Conservation (phyloP, 2,888 invertebrate species). For the Hanleya hanleyi region DNA sequence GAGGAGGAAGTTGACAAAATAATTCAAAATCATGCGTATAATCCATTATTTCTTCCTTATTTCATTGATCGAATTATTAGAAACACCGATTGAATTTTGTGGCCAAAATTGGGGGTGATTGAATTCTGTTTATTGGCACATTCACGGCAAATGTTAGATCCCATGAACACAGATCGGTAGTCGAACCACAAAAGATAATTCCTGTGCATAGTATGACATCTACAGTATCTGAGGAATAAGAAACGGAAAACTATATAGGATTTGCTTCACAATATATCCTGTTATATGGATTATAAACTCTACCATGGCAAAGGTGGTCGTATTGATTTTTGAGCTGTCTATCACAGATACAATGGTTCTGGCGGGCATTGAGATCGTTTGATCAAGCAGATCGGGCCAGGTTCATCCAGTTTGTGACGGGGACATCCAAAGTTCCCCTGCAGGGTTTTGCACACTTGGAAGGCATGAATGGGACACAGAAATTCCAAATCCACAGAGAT, state of each 20-base stretch:
- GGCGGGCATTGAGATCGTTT: constrained; percentile 90
- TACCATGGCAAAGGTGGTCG: not conserved
- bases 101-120: no score
- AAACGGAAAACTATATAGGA: no score
- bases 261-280: not conserved
- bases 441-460: constrained; percentile 92
- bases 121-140: constrained; percentile 93
- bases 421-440: constrained; percentile 91
- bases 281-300: not conserved
- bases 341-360: constrained; percentile 96
- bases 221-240: no score
- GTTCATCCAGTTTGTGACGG: constrained; percentile 93
- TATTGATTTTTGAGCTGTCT: no score
- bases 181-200: not conserved
- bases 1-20: constrained; percentile 87
- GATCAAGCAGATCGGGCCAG: constrained; percentile 92
- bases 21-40: no score
- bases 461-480: constrained; percentile 94
- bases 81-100: constrained; percentile 90
- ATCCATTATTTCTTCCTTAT: no score
- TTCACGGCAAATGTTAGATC: constrained; percentile 91
- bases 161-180: constrained; percentile 81
- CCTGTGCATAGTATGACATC: no score
- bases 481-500: constrained; percentile 93
- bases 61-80: constrained; percentile 93